Conservation (phyloP, 2,113 vertebrate genomes). For the Rhynchomys soricoides region DNA sequence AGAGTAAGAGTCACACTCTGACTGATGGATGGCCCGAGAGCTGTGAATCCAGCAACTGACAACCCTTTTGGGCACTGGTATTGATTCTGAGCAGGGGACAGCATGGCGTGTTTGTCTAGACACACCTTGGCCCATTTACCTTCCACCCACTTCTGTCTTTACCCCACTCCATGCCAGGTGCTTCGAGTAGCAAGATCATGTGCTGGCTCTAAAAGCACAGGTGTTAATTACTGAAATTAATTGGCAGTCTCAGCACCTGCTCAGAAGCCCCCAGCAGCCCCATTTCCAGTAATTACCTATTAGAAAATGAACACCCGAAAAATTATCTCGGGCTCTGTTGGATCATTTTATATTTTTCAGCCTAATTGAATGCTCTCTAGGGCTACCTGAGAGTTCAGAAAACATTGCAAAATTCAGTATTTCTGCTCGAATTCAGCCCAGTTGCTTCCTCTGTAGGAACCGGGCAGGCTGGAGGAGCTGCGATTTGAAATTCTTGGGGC, state of each 20-base stretch:
- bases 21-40: neutral
- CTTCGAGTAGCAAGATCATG: neutral
- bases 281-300: conserved; percentile 48
- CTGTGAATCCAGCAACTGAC: neutral
- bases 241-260: conserved; percentile 47
- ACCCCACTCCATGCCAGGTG: neutral
- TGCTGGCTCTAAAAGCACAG: conserved; percentile 44
- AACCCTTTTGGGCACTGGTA: neutral
- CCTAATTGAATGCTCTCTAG: conserved; percentile 28
- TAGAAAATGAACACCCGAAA: conserved; percentile 44
- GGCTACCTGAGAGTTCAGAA: conserved; percentile 32
- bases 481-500: neutral
- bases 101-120: neutral
- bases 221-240: conserved; percentile 69
- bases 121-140: neutral
- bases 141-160: neutral
- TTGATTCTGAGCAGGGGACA: neutral
- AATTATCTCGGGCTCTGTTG: conserved; percentile 4
- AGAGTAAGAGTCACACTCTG: neutral
- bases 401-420: conserved; percentile 3
- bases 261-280: conserved; percentile 36
- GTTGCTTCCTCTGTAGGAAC: neutral
- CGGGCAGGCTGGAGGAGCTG: neutral
- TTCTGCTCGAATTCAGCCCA: neutral
- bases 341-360: conserved; percentile 45